A percentile compares a stretch with the other conserved stretches of the same genome.
Evolutionary conservation across 2,888 invertebrate genomes (phyloP).

Genomic region (Pemphredon lugubris): DNA sequence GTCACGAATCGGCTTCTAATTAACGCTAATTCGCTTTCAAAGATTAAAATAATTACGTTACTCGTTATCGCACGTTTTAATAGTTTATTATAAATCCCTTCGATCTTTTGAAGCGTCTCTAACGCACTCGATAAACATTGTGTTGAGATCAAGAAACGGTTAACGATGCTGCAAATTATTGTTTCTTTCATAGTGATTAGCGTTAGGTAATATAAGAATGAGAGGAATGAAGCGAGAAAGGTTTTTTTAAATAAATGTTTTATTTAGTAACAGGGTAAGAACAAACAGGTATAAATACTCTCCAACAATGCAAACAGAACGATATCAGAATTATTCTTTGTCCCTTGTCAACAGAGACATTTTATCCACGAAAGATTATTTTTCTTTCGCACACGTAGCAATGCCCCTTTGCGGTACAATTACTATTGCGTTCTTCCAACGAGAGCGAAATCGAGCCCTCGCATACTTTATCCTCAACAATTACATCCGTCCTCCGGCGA

Average conservation of each 20-base stretch:
- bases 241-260: slow-evolving; percentile 33
- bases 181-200: too few species aligned
- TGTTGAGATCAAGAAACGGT: too few species aligned
- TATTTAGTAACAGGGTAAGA: slow-evolving; percentile 57
- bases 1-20: too few species aligned
- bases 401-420: neutral
- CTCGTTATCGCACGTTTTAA: too few species aligned
- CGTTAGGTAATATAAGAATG: too few species aligned
- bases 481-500: neutral
- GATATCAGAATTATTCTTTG: neutral
- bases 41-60: too few species aligned
- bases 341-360: neutral
- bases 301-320: neutral
- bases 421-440: neutral
- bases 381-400: neutral
- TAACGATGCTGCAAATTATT: too few species aligned
- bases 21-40: too few species aligned
- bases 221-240: neutral
- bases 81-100: too few species aligned
- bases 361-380: too few species aligned
- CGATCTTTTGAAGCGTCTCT: too few species aligned
- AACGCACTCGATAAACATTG: too few species aligned
- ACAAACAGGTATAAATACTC: slow-evolving; percentile 43
- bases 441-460: neutral
- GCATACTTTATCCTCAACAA: neutral